Base-by-base conservation (phyloP, 2,797 vertebrate genomes). In the Sparidentex hasta region DNA sequence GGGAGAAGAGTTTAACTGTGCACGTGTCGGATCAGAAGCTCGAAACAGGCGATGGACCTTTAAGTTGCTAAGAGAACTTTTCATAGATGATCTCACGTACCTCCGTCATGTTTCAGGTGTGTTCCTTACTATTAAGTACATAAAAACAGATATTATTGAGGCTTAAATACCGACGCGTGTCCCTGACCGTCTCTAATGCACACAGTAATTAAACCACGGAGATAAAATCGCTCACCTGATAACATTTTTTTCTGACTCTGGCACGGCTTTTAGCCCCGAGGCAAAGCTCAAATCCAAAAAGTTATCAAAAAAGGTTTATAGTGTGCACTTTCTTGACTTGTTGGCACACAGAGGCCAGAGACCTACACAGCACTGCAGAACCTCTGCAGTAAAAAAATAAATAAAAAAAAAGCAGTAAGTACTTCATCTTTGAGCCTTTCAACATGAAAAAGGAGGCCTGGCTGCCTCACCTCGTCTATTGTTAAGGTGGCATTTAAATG, bases 401-500 rank as follows among this genome's bases (percentile, higher is more conserved):
- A 33, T 6, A 33, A 33, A 33, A 7, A 33, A 78, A 71, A 78
- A 74, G 65, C 67, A 57, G 63, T 14, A 72, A 25, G 21, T 4
- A 51, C 56, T 77, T 67, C 65, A 57, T 76, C 66, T 74, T 18
- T 48, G 23, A 71, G 59, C 52, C 57, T n/a, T 18, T 83, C 59
- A 61, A 69, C 62, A 74, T 72, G 68, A 72, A 80, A 74, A 65
- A 71, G 11, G 17, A 64, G 65, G 56, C 38, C 23, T 2, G 51
- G 20, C 66, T 64, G 57, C 58, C 58, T 79, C 47, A 21, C 33
- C 70, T 71, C 6, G 0, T 18, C 8, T 11, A 64, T 33, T 71
- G 74, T 78, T 82, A 70, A 78, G 74, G 78, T 79, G 73, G 52
- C 25, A 77, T 75, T 75, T 64, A 72, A 86, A 87, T 65, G 67